Percentiles rank a stretch among this genome's conserved stretches.
Conservation (phyloP, 1,140 invertebrate species). For the Leptinotarsa defecta region DNA sequence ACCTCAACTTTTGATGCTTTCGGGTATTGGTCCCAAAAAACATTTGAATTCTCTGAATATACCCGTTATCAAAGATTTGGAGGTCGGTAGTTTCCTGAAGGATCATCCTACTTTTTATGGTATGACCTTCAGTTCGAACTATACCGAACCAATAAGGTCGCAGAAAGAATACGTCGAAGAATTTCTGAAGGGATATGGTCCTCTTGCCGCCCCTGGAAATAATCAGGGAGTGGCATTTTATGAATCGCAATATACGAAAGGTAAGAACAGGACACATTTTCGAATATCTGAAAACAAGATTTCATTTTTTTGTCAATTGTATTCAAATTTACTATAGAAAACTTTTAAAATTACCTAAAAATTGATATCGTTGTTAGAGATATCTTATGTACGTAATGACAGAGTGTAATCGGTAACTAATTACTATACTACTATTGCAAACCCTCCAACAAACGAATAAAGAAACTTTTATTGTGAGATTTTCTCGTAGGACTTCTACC, state of each 20-base stretch:
- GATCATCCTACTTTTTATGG: conserved; percentile 84
- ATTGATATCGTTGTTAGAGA: too few species aligned
- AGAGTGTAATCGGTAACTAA: too few species aligned
- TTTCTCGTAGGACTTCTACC: too few species aligned
- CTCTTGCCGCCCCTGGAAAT: conserved; percentile 28
- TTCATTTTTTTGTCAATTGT: too few species aligned
- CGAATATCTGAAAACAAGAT: too few species aligned
- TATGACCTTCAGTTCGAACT: conserved; percentile 56
- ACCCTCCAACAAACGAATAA: too few species aligned
- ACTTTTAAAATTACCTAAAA: too few species aligned
- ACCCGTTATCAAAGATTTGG: conserved; percentile 57
- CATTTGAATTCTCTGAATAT: conserved; percentile 57
- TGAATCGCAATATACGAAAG: conserved; percentile 27
- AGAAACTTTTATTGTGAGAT: too few species aligned
- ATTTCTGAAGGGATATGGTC: conserved; percentile 30
- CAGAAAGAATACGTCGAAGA: conserved; percentile 27
- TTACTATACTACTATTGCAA: too few species aligned
- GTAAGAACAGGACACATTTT: background rate
- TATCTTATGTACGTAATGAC: too few species aligned
- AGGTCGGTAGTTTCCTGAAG: conserved; percentile 79
- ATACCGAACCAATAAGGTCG: conserved; percentile 25
- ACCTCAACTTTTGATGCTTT: conserved; percentile 63
- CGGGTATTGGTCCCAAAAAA: conserved; percentile 62
- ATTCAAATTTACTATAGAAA: too few species aligned
- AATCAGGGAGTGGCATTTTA: conserved; percentile 33